Conservation (phyloP, 2,888 invertebrate genomes). For the Hoplodrina ambigua region DNA sequence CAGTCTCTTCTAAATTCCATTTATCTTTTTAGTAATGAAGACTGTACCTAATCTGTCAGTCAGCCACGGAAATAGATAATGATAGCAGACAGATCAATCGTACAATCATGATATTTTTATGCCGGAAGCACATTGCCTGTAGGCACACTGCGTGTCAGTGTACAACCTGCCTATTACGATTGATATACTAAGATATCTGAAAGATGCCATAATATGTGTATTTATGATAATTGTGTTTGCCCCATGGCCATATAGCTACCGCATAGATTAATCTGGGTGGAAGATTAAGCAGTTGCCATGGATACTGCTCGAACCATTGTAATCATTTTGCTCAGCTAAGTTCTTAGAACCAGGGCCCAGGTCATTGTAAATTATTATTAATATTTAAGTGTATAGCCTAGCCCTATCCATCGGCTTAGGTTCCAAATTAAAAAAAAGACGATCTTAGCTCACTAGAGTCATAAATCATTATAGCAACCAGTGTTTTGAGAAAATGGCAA, state of each 20-base stretch:
- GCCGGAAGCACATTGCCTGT: conserved; percentile 11
- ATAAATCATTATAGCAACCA: too few species aligned
- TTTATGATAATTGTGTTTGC: conserved; percentile 35
- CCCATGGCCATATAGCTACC: conserved; percentile 29
- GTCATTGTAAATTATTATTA: too few species aligned
- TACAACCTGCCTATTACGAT: conserved; percentile 22
- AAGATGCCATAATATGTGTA: conserved; percentile 34
- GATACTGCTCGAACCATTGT: not conserved
- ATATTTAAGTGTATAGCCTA: too few species aligned
- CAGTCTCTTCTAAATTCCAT: too few species aligned
- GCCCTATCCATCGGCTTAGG: too few species aligned
- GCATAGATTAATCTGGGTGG: not conserved
- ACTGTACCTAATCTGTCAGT: not conserved
- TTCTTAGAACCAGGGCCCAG: too few species aligned
- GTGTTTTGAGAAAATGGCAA: too few species aligned
- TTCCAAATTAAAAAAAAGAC: too few species aligned
- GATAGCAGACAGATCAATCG: not conserved
- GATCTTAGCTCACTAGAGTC: too few species aligned
- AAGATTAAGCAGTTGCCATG: not conserved
- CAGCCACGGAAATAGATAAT: not conserved
- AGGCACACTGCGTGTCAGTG: conserved; percentile 17
- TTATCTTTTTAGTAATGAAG: too few species aligned
- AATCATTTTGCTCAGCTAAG: not conserved
- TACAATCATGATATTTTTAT: conserved; percentile 10
- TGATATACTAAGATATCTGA: conserved; percentile 26